phyloP scores from a whole-genome alignment of 2,888 invertebrate genomes.

The Phortica magna region DNA sequence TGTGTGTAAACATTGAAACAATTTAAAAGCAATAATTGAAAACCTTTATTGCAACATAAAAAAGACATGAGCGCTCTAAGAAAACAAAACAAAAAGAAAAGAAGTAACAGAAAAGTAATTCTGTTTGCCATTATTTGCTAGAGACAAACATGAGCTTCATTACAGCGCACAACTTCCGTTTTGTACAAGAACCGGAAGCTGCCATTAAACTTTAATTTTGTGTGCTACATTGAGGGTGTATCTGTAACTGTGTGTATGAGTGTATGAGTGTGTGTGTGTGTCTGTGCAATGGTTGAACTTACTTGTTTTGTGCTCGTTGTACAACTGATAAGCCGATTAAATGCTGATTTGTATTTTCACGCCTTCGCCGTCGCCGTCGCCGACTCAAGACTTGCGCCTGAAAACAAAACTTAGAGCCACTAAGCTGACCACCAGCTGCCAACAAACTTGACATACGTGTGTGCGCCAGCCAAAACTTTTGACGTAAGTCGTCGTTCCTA shows the following conservation, averaged over 20 bases:
- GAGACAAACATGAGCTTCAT: conserved; percentile 19
- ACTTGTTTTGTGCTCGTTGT: background rate
- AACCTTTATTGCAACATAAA: conserved; percentile 58
- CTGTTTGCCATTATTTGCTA: background rate
- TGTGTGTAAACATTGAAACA: conserved; percentile 58
- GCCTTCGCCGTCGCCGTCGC: conserved; percentile 1
- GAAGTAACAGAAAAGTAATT: conserved; percentile 1
- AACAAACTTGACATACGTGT: conserved; percentile 7
- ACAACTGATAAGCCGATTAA: conserved; percentile 30
- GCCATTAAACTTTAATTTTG: conserved; percentile 24
- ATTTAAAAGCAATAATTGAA: conserved; percentile 64
- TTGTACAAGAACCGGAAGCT: background rate
- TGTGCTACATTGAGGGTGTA: background rate
- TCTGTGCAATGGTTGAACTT: background rate
- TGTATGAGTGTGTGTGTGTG: background rate
- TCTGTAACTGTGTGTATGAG: background rate
- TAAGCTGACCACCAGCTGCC: conserved; percentile 9
- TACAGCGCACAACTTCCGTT: conserved; percentile 21
- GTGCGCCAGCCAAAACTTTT: conserved; percentile 16
- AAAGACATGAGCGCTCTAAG: conserved; percentile 46
- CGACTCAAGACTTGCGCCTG: background rate
- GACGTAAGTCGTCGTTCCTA: conserved; percentile 1
- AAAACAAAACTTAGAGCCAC: conserved; percentile 5
- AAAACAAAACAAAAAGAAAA: background rate
- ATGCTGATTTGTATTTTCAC: conserved; percentile 34